A percentile compares a stretch with the other conserved stretches of the same genome.
phyloP scores from a whole-genome alignment of 2,113 vertebrate species.

The Terrapene triunguis region DNA sequence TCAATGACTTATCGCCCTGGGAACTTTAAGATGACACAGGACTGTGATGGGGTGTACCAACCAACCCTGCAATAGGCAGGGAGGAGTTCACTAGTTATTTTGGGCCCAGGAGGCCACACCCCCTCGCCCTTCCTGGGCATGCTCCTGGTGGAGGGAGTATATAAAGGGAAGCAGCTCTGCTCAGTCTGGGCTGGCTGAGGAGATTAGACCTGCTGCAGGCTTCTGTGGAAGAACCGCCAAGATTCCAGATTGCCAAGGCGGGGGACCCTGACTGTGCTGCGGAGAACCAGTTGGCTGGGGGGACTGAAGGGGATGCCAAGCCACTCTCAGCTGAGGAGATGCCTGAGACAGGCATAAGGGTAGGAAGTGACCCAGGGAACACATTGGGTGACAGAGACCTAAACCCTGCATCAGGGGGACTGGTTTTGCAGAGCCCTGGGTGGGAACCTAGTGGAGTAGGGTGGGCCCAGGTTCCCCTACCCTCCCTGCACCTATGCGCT shows the following conservation, averaged over 20 bases:
- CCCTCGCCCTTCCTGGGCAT: background rate
- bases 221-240: background rate
- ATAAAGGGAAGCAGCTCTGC: background rate
- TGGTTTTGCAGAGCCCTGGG: background rate
- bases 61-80: background rate
- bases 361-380: background rate
- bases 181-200: background rate
- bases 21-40: background rate
- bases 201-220: background rate
- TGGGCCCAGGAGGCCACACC: background rate
- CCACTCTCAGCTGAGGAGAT: background rate
- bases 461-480: background rate
- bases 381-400: background rate
- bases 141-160: background rate
- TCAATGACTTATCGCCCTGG: background rate
- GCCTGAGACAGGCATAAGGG: background rate
- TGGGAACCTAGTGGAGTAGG: background rate
- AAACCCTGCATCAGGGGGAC: background rate
- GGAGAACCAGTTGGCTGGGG: background rate
- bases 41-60: background rate
- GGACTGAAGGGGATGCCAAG: background rate
- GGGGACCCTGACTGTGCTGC: no score
- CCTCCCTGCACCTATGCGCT: background rate
- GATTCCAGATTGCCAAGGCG: no score
- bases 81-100: background rate